phyloP scores from a whole-genome alignment of 2,888 invertebrate genomes.

The Cryptocheilus praepositus region DNA sequence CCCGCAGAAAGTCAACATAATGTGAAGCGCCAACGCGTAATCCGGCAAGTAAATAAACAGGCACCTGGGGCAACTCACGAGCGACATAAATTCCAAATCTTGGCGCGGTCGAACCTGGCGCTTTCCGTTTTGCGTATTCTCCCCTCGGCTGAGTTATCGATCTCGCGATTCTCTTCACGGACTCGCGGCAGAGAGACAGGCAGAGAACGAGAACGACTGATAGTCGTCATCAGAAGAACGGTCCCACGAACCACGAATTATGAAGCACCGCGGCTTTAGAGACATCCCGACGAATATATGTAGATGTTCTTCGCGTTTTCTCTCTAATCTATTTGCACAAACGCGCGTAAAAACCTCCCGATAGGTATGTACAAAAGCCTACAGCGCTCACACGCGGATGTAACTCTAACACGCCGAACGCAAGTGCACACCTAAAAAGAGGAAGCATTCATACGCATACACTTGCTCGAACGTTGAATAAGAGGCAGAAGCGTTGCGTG shows the following conservation, averaged over 20 bases:
- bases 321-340: background rate
- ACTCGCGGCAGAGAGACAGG: slow-evolving; percentile 23
- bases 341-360: background rate
- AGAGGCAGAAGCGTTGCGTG: no score
- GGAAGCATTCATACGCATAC: no score
- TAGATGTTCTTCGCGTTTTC: background rate
- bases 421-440: no score
- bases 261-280: slow-evolving; percentile 3
- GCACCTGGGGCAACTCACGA: slow-evolving; percentile 15
- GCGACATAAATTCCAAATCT: slow-evolving; percentile 29
- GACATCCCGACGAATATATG: slow-evolving; percentile 14
- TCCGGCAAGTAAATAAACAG: slow-evolving; percentile 26
- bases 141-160: slow-evolving; percentile 18
- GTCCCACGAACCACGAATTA: slow-evolving; percentile 16
- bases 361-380: background rate
- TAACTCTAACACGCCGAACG: no score
- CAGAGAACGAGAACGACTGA: background rate
- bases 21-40: slow-evolving; percentile 13
- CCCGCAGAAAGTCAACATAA: background rate
- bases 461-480: no score
- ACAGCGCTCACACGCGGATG: background rate
- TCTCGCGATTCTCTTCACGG: slow-evolving; percentile 22
- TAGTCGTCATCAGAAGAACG: background rate
- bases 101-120: slow-evolving; percentile 20
- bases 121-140: slow-evolving; percentile 18